Evolutionary conservation across 2,888 invertebrate genomes (phyloP).

Genomic region (Catocala sponsa): DNA sequence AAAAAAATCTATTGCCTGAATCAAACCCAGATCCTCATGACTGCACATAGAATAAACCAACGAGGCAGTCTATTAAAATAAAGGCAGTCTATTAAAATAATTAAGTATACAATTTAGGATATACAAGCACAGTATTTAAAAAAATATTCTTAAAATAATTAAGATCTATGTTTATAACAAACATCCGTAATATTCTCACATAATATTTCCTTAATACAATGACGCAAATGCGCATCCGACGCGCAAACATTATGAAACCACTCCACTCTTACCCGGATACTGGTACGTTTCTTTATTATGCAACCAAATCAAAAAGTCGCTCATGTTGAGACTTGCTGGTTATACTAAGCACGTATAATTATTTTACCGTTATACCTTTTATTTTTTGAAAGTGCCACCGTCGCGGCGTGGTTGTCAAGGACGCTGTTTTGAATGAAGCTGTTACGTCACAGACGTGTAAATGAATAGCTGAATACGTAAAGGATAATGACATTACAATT

Average conservation of each 20-base stretch:
- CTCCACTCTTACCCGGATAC: constrained; percentile 22
- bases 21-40: too few species aligned
- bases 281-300: constrained; percentile 17
- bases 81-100: too few species aligned
- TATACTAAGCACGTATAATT: constrained; percentile 11
- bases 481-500: too few species aligned
- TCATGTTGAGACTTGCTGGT: neutral
- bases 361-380: constrained; percentile 15
- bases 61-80: too few species aligned
- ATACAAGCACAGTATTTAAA: too few species aligned
- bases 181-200: constrained; percentile 1
- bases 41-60: too few species aligned
- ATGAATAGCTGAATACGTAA: too few species aligned
- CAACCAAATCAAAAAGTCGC: constrained; percentile 20
- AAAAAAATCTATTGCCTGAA: too few species aligned
- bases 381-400: constrained; percentile 18
- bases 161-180: neutral
- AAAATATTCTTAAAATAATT: neutral
- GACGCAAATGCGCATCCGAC: constrained; percentile 23
- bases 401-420: constrained; percentile 3
- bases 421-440: neutral
- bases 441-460: too few species aligned
- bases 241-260: constrained; percentile 19
- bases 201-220: constrained; percentile 7
- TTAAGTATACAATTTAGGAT: too few species aligned